Conservation (phyloP, 2,797 vertebrate genomes). For the Toxotes lorentzi region DNA sequence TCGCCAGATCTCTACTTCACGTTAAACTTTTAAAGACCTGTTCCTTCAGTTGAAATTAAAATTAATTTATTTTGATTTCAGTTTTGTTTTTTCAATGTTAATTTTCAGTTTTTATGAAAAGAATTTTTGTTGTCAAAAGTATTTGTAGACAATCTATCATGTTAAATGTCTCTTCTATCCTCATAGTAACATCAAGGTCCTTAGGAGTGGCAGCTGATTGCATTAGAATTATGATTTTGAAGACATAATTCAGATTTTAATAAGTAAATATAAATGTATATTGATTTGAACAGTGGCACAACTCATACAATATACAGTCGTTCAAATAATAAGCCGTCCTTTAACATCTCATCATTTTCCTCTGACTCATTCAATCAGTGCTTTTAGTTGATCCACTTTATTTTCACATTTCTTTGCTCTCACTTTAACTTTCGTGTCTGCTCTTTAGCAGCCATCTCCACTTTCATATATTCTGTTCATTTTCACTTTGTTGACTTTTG, state of each 20-base stretch:
- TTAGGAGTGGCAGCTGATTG: background rate
- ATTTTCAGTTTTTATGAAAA: background rate
- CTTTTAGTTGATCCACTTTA: conserved; percentile 5
- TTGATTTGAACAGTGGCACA: background rate
- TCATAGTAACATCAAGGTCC: background rate
- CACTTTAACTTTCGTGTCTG: conserved; percentile 4
- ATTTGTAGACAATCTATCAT: background rate
- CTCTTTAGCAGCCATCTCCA: conserved; percentile 21
- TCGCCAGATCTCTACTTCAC: conserved; percentile 3
- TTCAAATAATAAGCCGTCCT: conserved; percentile 3
- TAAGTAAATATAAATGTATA: fast-evolving
- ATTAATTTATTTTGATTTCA: background rate
- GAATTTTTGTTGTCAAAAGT: too few species aligned
- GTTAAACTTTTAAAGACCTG: background rate
- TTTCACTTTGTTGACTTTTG: conserved; percentile 29
- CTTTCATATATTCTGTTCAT: conserved; percentile 4
- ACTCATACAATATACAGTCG: background rate
- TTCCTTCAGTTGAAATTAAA: background rate
- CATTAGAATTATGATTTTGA: background rate
- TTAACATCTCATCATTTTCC: conserved; percentile 44
- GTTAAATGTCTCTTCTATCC: background rate
- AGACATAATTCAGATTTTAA: background rate
- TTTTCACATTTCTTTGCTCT: background rate
- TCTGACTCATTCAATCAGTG: conserved; percentile 17
- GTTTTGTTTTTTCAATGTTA: background rate